Evolutionary conservation across 2,113 vertebrate genomes (phyloP).

Genomic region (Podiceps cristatus): DNA sequence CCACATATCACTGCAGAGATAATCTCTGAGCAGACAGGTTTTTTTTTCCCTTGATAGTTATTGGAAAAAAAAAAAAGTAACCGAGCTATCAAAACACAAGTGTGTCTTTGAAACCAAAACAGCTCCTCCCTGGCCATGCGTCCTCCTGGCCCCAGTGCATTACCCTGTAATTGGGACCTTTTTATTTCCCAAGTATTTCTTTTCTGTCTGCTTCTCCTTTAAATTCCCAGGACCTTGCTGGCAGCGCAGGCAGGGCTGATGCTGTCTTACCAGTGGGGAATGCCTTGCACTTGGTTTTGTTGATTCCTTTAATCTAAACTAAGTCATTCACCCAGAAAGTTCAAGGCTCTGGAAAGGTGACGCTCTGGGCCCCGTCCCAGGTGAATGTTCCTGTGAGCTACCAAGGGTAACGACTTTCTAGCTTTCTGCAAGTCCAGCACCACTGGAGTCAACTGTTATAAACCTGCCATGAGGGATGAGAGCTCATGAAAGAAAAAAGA

Average conservation of each 20-base stretch:
- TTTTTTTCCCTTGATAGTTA: constrained; percentile 53
- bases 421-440: not conserved
- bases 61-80: not conserved
- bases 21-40: constrained; percentile 52
- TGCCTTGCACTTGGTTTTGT: constrained; percentile 27
- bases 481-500: constrained; percentile 10
- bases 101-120: not conserved
- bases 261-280: not conserved
- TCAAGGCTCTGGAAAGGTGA: constrained; percentile 50
- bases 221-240: not conserved
- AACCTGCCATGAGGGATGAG: constrained; percentile 24
- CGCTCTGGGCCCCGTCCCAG: not conserved
- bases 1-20: constrained; percentile 58
- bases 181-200: not conserved
- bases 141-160: not conserved
- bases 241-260: not conserved
- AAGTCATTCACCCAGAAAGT: constrained; percentile 52
- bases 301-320: constrained; percentile 61
- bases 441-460: constrained; percentile 3
- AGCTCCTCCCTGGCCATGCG: not conserved
- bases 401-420: not conserved
- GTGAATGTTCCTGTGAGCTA: constrained; percentile 23
- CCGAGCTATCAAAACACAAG: not conserved
- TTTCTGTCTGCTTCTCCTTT: constrained; percentile 25
- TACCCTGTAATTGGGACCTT: not conserved